phyloP scores from a whole-genome alignment of 1,140 invertebrate genomes.

The Drosophila guanche region DNA sequence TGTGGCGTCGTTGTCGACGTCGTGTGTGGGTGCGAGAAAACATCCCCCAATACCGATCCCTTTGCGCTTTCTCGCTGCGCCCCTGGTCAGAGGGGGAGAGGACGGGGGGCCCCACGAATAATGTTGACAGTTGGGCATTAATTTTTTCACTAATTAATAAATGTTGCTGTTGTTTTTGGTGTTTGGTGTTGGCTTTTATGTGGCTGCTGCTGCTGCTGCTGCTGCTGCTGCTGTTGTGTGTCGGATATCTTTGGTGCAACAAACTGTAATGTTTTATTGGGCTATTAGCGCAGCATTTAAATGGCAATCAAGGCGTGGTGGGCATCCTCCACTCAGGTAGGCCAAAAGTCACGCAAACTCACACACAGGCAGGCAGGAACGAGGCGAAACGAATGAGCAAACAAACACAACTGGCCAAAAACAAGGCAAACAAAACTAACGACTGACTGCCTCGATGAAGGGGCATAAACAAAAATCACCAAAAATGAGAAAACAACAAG shows the following conservation, averaged over 20 bases:
- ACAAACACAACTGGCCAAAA: slow-evolving; percentile 18
- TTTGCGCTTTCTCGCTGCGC: not conserved
- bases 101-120: slow-evolving; percentile 49
- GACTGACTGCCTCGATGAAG: slow-evolving; percentile 30
- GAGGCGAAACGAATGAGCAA: slow-evolving; percentile 16
- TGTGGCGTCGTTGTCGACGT: slow-evolving; percentile 49
- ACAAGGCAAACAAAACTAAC: slow-evolving; percentile 46
- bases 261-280: slow-evolving; percentile 79
- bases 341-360: slow-evolving; percentile 76
- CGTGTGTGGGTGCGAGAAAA: slow-evolving; percentile 35
- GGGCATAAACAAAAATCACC: slow-evolving; percentile 55
- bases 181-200: slow-evolving; percentile 22
- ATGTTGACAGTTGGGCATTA: slow-evolving; percentile 75
- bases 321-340: slow-evolving; percentile 49
- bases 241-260: slow-evolving; percentile 52
- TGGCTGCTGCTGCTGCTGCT: slow-evolving; percentile 16
- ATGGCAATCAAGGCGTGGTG: slow-evolving; percentile 75
- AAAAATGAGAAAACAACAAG: not conserved
- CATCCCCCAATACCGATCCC: slow-evolving; percentile 28
- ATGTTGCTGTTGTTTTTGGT: slow-evolving; percentile 44
- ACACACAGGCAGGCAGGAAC: slow-evolving; percentile 20
- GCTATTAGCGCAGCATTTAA: slow-evolving; percentile 82
- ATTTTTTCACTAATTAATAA: slow-evolving; percentile 83
- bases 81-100: not conserved
- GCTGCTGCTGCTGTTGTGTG: not conserved